Evolutionary conservation across 2,888 invertebrate species (phyloP).

Genomic region (Thera obeliscata): DNA sequence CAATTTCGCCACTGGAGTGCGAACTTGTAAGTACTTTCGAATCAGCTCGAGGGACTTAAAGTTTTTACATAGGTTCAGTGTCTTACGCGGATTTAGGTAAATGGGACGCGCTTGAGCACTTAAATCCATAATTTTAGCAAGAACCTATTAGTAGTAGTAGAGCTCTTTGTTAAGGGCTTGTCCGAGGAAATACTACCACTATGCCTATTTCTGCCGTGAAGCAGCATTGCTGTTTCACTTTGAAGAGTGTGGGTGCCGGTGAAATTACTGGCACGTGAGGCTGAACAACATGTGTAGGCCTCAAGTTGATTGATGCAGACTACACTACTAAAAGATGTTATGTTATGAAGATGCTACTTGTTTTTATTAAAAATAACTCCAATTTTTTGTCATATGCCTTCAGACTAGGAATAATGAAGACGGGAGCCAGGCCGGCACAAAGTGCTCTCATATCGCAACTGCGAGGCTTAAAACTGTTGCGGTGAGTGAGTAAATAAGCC

Average conservation of each 20-base stretch:
- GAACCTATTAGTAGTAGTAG: background rate
- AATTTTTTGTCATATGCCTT: background rate
- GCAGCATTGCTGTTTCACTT: too few relatives aligned
- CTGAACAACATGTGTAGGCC: too few relatives aligned
- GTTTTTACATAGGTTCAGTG: conserved; percentile 39
- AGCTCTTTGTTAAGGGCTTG: too few relatives aligned
- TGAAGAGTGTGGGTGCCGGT: too few relatives aligned
- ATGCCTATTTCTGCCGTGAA: too few relatives aligned
- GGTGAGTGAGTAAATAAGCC: conserved; percentile 50
- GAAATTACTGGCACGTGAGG: too few relatives aligned
- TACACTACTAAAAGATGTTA: too few relatives aligned
- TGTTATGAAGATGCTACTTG: too few relatives aligned
- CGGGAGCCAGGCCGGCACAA: conserved; percentile 50
- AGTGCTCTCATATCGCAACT: conserved; percentile 53
- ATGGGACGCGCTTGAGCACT: conserved; percentile 8
- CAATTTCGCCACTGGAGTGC: conserved; percentile 53
- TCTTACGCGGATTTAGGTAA: conserved; percentile 17
- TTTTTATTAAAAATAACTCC: background rate
- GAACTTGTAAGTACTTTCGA: conserved; percentile 44
- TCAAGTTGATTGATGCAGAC: too few relatives aligned
- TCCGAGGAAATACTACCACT: too few relatives aligned
- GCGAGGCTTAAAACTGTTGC: conserved; percentile 55
- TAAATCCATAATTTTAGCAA: conserved; percentile 4
- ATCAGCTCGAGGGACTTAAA: conserved; percentile 47
- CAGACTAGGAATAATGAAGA: conserved; percentile 53